Evolutionary conservation across 2,797 vertebrate species (phyloP).

Genomic region (Trematomus bernacchii): DNA sequence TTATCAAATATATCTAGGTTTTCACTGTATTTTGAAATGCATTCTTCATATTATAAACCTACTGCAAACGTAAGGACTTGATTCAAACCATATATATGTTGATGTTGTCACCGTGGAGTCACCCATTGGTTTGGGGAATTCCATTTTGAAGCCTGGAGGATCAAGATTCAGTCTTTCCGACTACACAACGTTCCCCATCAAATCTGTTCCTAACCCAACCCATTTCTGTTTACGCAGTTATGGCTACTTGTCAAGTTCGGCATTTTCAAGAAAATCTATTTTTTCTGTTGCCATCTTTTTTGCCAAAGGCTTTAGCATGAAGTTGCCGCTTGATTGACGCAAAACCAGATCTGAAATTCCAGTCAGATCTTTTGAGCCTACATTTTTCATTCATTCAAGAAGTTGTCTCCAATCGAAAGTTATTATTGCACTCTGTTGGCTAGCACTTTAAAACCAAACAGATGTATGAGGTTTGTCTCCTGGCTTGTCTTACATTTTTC

Average conservation of each 20-base stretch:
- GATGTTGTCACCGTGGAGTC: too few relatives aligned
- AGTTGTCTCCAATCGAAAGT: background rate
- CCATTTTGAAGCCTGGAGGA: too few relatives aligned
- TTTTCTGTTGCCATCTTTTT: too few relatives aligned
- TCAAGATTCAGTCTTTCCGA: too few relatives aligned
- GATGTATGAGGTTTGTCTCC: background rate
- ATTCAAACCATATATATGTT: background rate
- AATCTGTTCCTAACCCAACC: too few relatives aligned
- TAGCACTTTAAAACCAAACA: background rate
- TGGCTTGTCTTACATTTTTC: background rate
- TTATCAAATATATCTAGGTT: background rate
- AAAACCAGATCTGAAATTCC: background rate
- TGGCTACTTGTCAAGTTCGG: too few relatives aligned
- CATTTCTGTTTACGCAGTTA: too few relatives aligned
- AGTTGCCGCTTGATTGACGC: background rate
- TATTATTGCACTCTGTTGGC: background rate
- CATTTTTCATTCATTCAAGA: background rate
- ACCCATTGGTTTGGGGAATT: too few relatives aligned
- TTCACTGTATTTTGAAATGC: background rate
- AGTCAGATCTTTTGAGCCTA: background rate
- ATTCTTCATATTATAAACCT: background rate
- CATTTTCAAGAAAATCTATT: too few relatives aligned
- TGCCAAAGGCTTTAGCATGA: too few relatives aligned
- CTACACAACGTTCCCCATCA: too few relatives aligned
- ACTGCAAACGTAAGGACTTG: background rate